Conservation (phyloP, 2,888 invertebrate species). For the Erebia ligea region DNA sequence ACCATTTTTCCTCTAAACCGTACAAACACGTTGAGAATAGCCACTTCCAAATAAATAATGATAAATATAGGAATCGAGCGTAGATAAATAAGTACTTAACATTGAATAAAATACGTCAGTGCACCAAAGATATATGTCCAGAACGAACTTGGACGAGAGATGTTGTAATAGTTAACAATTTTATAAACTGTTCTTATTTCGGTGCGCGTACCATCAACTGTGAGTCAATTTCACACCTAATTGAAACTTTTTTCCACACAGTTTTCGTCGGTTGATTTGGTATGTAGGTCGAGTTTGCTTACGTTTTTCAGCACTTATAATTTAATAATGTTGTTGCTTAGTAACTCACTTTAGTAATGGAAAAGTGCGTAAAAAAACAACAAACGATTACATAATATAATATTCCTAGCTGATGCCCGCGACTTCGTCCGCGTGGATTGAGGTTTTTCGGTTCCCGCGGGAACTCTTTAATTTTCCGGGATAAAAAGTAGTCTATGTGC, state of each 20-base stretch:
- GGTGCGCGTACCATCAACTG: neutral
- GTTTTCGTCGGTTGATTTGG: slow-evolving; percentile 27
- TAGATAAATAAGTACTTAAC: slow-evolving; percentile 50
- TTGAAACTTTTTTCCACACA: neutral
- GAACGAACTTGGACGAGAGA: slow-evolving; percentile 50
- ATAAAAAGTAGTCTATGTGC: no score
- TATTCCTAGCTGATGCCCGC: neutral
- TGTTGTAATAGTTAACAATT: slow-evolving; percentile 32
- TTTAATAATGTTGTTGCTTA: slow-evolving; percentile 21
- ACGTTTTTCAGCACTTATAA: slow-evolving; percentile 33
- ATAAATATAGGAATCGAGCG: slow-evolving; percentile 55
- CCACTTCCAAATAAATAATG: slow-evolving; percentile 57
- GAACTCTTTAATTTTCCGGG: no score
- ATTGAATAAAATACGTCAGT: slow-evolving; percentile 33
- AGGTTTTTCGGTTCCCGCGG: no score
- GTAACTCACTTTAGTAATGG: slow-evolving; percentile 13
- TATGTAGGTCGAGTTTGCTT: slow-evolving; percentile 44
- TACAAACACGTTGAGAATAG: slow-evolving; percentile 36
- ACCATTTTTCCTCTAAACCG: slow-evolving; percentile 26
- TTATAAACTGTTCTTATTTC: slow-evolving; percentile 36
- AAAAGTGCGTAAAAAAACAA: neutral
- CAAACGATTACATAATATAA: neutral
- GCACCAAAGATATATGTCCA: slow-evolving; percentile 48
- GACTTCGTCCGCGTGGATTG: no score
- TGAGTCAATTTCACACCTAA: slow-evolving; percentile 3